A percentile compares a stretch with the other conserved stretches of the same genome.
Evolutionary conservation across 2,113 vertebrate genomes (phyloP).

Genomic region (Pluvialis apricaria): DNA sequence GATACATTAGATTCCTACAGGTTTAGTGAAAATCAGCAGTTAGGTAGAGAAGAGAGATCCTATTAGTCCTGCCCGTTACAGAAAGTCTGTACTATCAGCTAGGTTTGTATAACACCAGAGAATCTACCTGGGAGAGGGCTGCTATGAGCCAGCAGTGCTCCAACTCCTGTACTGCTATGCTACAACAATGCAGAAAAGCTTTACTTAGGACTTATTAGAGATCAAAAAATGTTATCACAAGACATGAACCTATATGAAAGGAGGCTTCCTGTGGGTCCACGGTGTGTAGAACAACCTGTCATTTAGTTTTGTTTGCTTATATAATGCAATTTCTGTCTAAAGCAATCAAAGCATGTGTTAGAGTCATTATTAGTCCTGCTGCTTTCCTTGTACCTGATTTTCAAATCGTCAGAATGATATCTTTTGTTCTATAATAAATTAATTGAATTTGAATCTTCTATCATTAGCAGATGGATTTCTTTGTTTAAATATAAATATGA

Average conservation of each 20-base stretch:
- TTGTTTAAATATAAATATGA: constrained; percentile 36
- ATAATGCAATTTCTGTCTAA: background rate
- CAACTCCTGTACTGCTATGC: background rate
- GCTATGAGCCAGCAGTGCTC: background rate
- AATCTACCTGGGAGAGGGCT: background rate
- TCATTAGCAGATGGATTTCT: constrained; percentile 17
- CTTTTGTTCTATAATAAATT: constrained; percentile 51
- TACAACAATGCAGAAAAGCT: background rate
- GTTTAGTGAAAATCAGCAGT: background rate
- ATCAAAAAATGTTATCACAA: background rate
- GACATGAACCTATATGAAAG: background rate
- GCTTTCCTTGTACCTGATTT: background rate
- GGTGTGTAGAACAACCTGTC: background rate
- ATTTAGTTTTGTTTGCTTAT: background rate
- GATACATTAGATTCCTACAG: background rate
- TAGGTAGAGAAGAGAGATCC: background rate
- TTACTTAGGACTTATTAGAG: background rate
- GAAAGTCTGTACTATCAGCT: background rate
- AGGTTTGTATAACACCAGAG: background rate
- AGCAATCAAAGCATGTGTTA: constrained; percentile 16
- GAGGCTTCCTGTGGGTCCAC: background rate
- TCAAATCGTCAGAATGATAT: background rate
- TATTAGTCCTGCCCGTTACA: background rate
- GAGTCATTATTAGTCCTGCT: background rate
- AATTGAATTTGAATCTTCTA: constrained; percentile 1